Base-by-base conservation (phyloP, 1,140 invertebrate species). In the Cherax destructor region DNA sequence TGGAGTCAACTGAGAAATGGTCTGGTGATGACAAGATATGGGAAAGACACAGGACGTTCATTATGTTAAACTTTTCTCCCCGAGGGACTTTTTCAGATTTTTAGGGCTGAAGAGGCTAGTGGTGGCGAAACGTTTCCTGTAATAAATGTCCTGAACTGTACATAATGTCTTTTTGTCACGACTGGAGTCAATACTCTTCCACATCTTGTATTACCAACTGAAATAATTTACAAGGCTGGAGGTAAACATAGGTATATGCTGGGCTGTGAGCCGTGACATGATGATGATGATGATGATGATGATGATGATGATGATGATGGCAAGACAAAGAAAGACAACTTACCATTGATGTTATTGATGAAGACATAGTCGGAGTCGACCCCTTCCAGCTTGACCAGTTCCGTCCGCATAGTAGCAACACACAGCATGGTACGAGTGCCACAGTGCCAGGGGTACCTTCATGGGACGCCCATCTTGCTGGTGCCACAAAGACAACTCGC, bases 261-360 rank as follows among this genome's bases (percentile, higher is more conserved):
- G 2, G 30, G 30, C 30, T 41, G 30, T 41, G 2, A 41, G 30
- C 30, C 30, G 30, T 41, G 30, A 2, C 30, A 41, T 65, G 61
- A 18, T 65, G 61, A 5, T 65, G 18, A 18, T 65, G 11, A 65
- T 1, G 18, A 18, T 21, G 16, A 21, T 0, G 21, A 16, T 4
- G 18, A 18, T 65, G 9, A 65, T 21, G 61, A 5, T 65, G 18
- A 18, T 65, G 21, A 65, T 65, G 21, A 16, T 18, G 61, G 5
- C 61, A 65, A 18, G 18, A 18, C 5, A 5, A 5, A 18, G 21
- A 65, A 10, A 56, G 7, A 56, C 52, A 56, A 83, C 83, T 84
- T n/a, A 87, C 86, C 86, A 65, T 87, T 87, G 86, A 87, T 87
- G 86, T 79, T 78, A 74, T 87, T 87, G 59, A 87, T 87, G 76